Evolutionary conservation across 2,113 vertebrate species (phyloP).

Genomic region (Anolis sagrei): DNA sequence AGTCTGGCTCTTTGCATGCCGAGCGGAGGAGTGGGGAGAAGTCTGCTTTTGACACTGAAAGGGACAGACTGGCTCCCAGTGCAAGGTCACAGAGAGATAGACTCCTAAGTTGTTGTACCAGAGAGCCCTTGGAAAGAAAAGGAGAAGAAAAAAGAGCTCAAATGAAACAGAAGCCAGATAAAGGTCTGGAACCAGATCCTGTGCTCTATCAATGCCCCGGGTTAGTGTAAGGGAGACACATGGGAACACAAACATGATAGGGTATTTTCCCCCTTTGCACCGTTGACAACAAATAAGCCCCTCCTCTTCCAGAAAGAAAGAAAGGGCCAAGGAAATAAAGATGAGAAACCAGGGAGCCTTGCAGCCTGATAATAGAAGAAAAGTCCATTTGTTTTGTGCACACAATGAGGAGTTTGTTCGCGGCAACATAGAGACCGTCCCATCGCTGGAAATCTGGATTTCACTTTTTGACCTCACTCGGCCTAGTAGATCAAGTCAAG

Average conservation of each 20-base stretch:
- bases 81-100: constrained; percentile 63
- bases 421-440: not conserved
- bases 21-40: constrained; percentile 59
- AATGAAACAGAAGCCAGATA: constrained; percentile 61
- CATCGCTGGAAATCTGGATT: constrained; percentile 56
- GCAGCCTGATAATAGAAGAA: too few species aligned
- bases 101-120: constrained; percentile 17
- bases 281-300: constrained; percentile 53
- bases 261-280: not conserved
- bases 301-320: constrained; percentile 2
- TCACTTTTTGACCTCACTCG: constrained; percentile 12
- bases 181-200: constrained; percentile 59
- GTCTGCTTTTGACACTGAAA: constrained; percentile 59
- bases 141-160: constrained; percentile 11
- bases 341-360: too few species aligned
- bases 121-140: constrained; percentile 19
- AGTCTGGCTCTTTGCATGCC: constrained; percentile 3
- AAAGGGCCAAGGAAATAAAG: not conserved
- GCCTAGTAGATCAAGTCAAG: not conserved
- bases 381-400: constrained; percentile 27
- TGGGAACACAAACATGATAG: constrained; percentile 60
- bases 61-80: constrained; percentile 47
- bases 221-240: constrained; percentile 56
- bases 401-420: constrained; percentile 60
- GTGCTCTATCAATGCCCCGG: constrained; percentile 25